phyloP scores from a whole-genome alignment of 2,888 invertebrate species.

The Atrina japonica region DNA sequence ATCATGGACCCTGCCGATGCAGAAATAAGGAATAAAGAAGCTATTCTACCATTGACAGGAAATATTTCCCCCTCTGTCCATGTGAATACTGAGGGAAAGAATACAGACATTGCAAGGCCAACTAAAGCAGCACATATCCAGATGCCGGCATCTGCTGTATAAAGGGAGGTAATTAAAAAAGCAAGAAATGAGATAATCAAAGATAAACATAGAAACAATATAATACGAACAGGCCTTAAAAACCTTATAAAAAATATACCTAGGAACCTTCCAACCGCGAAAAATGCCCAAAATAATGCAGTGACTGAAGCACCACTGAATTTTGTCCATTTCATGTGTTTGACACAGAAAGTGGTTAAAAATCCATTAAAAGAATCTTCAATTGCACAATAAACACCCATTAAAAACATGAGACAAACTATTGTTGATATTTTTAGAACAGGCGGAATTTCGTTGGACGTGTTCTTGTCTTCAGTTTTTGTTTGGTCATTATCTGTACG shows the following conservation, averaged over 20 bases:
- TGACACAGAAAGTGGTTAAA: slow-evolving; percentile 43
- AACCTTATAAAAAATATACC: slow-evolving; percentile 44
- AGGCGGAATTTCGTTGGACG: neutral
- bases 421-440: slow-evolving; percentile 19
- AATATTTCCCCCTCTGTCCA: slow-evolving; percentile 61
- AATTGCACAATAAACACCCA: slow-evolving; percentile 30
- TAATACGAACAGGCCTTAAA: slow-evolving; percentile 39
- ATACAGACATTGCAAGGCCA: slow-evolving; percentile 57
- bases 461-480: neutral
- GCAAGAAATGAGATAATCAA: slow-evolving; percentile 24
- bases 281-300: slow-evolving; percentile 38
- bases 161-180: slow-evolving; percentile 40
- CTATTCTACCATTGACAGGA: slow-evolving; percentile 53
- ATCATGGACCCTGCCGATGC: slow-evolving; percentile 50
- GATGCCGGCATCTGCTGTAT: slow-evolving; percentile 33
- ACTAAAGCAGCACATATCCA: slow-evolving; percentile 53
- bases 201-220: slow-evolving; percentile 32
- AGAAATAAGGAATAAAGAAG: slow-evolving; percentile 53
- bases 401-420: slow-evolving; percentile 17
- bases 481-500: neutral
- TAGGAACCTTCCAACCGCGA: slow-evolving; percentile 30
- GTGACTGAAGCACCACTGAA: slow-evolving; percentile 26
- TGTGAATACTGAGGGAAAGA: slow-evolving; percentile 57
- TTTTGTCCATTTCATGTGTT: slow-evolving; percentile 39
- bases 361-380: slow-evolving; percentile 34